Percentiles rank a stretch among this genome's conserved stretches.
phyloP scores from a whole-genome alignment of 2,888 invertebrate species.

The Tortrix viridana region DNA sequence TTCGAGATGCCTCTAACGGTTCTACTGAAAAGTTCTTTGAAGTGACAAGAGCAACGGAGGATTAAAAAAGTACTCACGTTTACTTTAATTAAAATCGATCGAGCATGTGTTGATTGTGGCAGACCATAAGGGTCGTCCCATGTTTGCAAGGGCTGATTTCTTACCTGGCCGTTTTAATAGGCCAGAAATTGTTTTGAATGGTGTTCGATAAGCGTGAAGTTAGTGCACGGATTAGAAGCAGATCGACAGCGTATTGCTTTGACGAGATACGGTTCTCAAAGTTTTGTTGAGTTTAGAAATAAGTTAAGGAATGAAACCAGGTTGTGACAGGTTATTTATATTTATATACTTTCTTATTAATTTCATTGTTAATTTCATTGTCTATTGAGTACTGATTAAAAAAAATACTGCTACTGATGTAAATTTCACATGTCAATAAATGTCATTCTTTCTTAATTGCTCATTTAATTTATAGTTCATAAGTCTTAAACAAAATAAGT shows the following conservation, averaged over 20 bases:
- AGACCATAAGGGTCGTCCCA: conserved; percentile 30
- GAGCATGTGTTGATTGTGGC: conserved; percentile 38
- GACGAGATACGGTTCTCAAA: conserved; percentile 58
- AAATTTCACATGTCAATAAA: too few species aligned
- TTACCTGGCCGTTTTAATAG: conserved; percentile 76
- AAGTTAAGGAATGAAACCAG: background rate
- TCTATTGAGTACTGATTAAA: too few species aligned
- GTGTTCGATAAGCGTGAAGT: conserved; percentile 78
- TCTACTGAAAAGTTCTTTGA: background rate
- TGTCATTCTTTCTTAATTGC: too few species aligned
- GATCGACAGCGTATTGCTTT: conserved; percentile 62
- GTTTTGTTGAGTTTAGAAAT: conserved; percentile 34
- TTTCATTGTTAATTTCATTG: too few species aligned
- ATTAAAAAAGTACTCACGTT: conserved; percentile 29
- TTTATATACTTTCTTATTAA: too few species aligned
- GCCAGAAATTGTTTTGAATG: conserved; percentile 81
- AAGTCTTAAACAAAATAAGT: too few species aligned
- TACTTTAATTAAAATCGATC: conserved; percentile 38
- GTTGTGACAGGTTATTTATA: background rate
- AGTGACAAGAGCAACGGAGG: conserved; percentile 10
- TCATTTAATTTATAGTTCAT: too few species aligned
- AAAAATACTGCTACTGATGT: too few species aligned
- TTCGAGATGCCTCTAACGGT: background rate
- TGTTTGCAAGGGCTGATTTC: conserved; percentile 50
- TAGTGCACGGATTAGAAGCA: conserved; percentile 70